These are phyloP conservation scores for Tenebrio molitor DNA, from an alignment of 1,140 invertebrate species.

Conservation along the genomic window DNA sequence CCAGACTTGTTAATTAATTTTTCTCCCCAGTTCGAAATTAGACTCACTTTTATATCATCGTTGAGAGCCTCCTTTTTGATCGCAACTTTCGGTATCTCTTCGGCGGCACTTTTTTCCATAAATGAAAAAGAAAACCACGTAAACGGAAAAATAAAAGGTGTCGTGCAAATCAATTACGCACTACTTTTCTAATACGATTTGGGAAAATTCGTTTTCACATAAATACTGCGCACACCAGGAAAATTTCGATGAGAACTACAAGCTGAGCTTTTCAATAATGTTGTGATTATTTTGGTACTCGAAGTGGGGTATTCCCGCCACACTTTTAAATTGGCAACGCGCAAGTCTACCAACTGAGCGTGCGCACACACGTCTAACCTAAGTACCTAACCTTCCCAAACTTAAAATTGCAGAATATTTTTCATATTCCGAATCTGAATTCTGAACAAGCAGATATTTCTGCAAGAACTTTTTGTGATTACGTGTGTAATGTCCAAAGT, in stretches of 20 bases:
- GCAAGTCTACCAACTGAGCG: slow-evolving; percentile 29
- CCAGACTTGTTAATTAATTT: slow-evolving; percentile 44
- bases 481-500: slow-evolving; percentile 34
- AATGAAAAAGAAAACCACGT: slow-evolving; percentile 41
- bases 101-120: slow-evolving; percentile 54
- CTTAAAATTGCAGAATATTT: background rate
- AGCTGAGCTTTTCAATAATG: slow-evolving; percentile 47
- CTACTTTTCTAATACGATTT: slow-evolving; percentile 39
- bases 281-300: slow-evolving; percentile 52
- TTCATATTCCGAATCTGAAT: too few relatives aligned
- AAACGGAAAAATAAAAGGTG: slow-evolving; percentile 1
- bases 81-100: slow-evolving; percentile 52
- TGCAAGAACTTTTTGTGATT: background rate
- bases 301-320: slow-evolving; percentile 53
- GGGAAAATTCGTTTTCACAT: slow-evolving; percentile 20
- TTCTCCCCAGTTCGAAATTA: background rate
- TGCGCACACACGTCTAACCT: slow-evolving; percentile 1
- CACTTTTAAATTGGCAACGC: slow-evolving; percentile 46
- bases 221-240: slow-evolving; percentile 16
- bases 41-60: slow-evolving; percentile 58
- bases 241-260: slow-evolving; percentile 46
- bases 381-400: background rate
- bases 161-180: slow-evolving; percentile 50
- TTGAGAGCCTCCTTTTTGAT: slow-evolving; percentile 55
- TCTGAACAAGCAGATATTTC: too few relatives aligned